Evolutionary conservation across 64 coral and sea anemone species (phyloP).

Genomic region (Dendronephthya gigantea): DNA sequence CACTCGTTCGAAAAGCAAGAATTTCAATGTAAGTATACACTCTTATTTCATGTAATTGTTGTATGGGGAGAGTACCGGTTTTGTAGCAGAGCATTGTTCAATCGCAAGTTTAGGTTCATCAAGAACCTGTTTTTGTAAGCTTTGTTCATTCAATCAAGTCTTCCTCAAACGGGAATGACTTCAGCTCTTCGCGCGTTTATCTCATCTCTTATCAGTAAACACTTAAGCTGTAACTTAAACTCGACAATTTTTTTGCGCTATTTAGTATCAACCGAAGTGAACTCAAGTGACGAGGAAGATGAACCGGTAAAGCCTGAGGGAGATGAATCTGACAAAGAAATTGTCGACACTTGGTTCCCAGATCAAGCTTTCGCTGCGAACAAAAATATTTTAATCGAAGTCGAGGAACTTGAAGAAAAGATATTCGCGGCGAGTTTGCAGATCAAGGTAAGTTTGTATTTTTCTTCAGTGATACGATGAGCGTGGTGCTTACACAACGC

Average conservation of each 20-base stretch:
- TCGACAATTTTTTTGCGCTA: background rate
- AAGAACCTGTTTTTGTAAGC: too few relatives aligned
- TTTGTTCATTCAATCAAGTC: too few relatives aligned
- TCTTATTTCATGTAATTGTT: background rate
- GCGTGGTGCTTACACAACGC: too few relatives aligned
- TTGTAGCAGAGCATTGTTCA: background rate
- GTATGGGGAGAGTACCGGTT: background rate
- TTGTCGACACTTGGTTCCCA: constrained; percentile 61
- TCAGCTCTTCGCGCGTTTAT: too few relatives aligned
- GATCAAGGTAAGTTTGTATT: constrained; percentile 50
- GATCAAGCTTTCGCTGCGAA: constrained; percentile 65
- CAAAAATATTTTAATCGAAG: constrained; percentile 67
- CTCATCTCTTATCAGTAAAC: too few relatives aligned
- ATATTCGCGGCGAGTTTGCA: constrained; percentile 91
- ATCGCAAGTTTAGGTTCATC: too few relatives aligned
- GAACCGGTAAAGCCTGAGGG: background rate
- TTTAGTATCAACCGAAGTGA: constrained; percentile 24
- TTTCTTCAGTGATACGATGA: too few relatives aligned
- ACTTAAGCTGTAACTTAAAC: background rate
- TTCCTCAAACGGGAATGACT: too few relatives aligned
- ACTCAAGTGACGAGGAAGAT: constrained; percentile 38
- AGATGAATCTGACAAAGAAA: background rate
- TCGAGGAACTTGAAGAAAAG: constrained; percentile 85
- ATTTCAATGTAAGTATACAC: background rate
- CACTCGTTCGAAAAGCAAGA: constrained; percentile 31